A percentile compares a stretch with the other conserved stretches of the same genome.
phyloP scores from a whole-genome alignment of 2,797 vertebrate species.

The Picus viridis region DNA sequence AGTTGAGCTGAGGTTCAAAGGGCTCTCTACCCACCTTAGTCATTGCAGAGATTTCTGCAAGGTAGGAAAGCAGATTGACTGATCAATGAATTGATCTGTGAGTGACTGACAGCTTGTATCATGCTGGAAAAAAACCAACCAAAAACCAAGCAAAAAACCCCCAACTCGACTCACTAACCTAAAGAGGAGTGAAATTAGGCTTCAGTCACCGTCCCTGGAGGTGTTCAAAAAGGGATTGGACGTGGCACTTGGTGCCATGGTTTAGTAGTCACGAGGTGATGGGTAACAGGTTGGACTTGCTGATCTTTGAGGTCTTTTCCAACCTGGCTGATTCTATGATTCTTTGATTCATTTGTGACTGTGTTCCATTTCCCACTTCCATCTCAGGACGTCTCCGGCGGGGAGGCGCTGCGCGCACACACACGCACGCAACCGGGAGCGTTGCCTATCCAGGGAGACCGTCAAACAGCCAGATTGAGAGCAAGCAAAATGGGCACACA shows the following conservation, averaged over 20 bases:
- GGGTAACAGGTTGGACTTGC: too few species aligned
- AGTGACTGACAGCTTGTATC: not conserved
- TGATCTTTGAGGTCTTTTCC: too few species aligned
- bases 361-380: not conserved
- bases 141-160: too few species aligned
- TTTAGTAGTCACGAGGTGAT: too few species aligned
- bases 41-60: not conserved
- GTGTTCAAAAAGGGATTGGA: too few species aligned
- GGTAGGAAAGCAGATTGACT: not conserved
- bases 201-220: not conserved
- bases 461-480: not conserved
- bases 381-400: not conserved
- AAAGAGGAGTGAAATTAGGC: not conserved
- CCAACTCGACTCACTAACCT: not conserved
- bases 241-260: too few species aligned
- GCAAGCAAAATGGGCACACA: conserved; percentile 34
- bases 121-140: not conserved
- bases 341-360: not conserved
- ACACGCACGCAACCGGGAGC: not conserved
- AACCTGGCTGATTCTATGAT: too few species aligned
- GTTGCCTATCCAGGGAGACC: not conserved
- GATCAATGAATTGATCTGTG: not conserved
- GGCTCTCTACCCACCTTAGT: fast-evolving
- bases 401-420: not conserved
- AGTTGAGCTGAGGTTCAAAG: not conserved